Evolutionary conservation across 2,888 invertebrate genomes (phyloP).

Genomic region (Drosophila meridiana): DNA sequence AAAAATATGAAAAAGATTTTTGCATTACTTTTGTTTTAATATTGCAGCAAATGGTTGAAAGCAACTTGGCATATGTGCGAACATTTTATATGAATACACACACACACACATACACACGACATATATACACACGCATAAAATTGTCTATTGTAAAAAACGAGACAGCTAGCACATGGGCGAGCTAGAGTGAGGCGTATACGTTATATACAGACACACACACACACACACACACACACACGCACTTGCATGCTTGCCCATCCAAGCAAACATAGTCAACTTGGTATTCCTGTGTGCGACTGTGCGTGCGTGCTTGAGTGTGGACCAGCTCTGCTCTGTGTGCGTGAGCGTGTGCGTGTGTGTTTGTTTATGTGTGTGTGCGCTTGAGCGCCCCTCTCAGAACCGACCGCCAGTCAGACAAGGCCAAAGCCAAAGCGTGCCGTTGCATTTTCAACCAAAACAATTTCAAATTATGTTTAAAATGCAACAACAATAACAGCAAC

Average conservation of each 20-base stretch:
- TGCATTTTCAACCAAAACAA: slow-evolving; percentile 73
- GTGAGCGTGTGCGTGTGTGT: slow-evolving; percentile 15
- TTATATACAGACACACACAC: slow-evolving; percentile 8
- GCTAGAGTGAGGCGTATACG: slow-evolving; percentile 46
- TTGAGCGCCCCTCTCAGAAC: slow-evolving; percentile 4
- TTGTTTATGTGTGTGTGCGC: slow-evolving; percentile 13
- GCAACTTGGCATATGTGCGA: slow-evolving; percentile 67
- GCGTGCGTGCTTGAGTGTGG: slow-evolving; percentile 67
- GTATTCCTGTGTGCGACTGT: slow-evolving; percentile 36
- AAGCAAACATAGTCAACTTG: slow-evolving; percentile 30
- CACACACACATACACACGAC: background rate
- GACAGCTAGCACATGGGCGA: slow-evolving; percentile 54
- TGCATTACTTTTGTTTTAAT: slow-evolving; percentile 69
- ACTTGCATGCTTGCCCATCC: slow-evolving; percentile 1
- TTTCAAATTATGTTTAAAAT: slow-evolving; percentile 71
- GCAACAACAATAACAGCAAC: slow-evolving; percentile 23
- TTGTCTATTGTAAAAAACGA: slow-evolving; percentile 48
- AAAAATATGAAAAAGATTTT: slow-evolving; percentile 49
- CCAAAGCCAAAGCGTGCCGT: slow-evolving; percentile 62
- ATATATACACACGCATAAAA: slow-evolving; percentile 19
- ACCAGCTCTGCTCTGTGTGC: slow-evolving; percentile 11
- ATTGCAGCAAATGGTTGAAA: slow-evolving; percentile 65
- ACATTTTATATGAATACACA: slow-evolving; percentile 55
- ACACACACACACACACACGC: background rate
- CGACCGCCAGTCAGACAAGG: slow-evolving; percentile 55